phyloP scores from a whole-genome alignment of 1,140 invertebrate species.

The Steinernema khuongi region DNA sequence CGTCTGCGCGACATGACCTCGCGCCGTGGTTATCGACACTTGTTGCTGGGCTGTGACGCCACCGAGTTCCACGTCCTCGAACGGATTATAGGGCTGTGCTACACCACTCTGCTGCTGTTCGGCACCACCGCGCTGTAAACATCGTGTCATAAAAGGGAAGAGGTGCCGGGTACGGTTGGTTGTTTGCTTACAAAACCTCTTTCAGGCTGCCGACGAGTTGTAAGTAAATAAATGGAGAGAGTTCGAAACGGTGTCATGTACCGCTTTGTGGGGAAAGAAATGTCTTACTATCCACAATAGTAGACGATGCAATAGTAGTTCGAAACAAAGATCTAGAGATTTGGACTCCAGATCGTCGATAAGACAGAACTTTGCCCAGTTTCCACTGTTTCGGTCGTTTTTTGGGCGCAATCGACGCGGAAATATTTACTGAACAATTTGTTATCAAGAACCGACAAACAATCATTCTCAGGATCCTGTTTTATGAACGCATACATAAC shows the following conservation, averaged over 20 bases:
- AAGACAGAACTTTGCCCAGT: too few species aligned
- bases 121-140: conserved; percentile 6
- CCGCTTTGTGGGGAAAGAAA: not conserved
- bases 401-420: too few species aligned
- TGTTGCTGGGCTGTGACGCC: not conserved
- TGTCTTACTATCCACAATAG: too few species aligned
- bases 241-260: not conserved
- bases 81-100: not conserved
- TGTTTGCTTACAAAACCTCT: not conserved
- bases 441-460: too few species aligned
- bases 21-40: not conserved
- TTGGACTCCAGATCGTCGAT: too few species aligned
- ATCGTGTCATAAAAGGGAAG: not conserved
- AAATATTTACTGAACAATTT: too few species aligned
- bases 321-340: too few species aligned
- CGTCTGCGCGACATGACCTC: not conserved
- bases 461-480: too few species aligned
- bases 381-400: too few species aligned
- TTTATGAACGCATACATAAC: too few species aligned
- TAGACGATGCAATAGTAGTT: too few species aligned
- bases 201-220: not conserved
- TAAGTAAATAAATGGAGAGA: not conserved
- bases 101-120: not conserved
- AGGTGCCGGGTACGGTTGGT: not conserved
- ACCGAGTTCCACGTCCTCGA: conserved; percentile 3